Evolutionary conservation across 2,797 vertebrate species (phyloP), one percentile per base, ranked within the genome.

Genomic region (Esox masquinongy): DNA sequence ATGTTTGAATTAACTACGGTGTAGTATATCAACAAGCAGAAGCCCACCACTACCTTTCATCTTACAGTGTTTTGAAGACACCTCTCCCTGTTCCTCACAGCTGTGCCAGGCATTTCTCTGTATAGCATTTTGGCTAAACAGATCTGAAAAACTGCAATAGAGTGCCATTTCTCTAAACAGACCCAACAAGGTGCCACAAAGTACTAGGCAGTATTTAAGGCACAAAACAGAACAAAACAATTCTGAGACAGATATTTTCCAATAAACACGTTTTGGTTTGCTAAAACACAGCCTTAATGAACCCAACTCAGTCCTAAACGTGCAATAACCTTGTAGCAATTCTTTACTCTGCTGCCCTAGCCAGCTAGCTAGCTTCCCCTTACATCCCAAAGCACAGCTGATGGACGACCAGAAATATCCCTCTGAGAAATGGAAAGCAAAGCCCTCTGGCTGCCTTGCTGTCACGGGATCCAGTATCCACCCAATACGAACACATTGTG

Each of bases 371-470:
- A 82, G 86, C 82, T 87, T 91, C 88, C 85, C 89, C 88, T 92
- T 87, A 90, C 90, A 88, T 91, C 88, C 90, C 88, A 78, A 80
- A 68, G 88, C 88, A 87, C 91, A 92, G 89, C 90, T 90, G 89
- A 92, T 91, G 88, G 84, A 86, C 89, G 75, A 84, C 93, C 92
- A 93, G 91, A 94, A 94, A 94, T 93, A 94, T 89, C 88, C 84
- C 88, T 83, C 87, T 80, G 87, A 89, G 89, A 92, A 90, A 91
- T 84, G 78, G 88, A 90, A 89, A 91, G 89, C 85, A 90, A 89
- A 91, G 89, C 85, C 88, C 81, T 84, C 81, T 77, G 88, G 82
- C 82, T 73, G 82, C 22, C 39, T 53, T 12, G 17, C 16, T 68
- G 66, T 6, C 17, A n/a, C 7, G 36, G 36, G 36, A 39, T 39